Evolutionary conservation across 2,797 vertebrate species (phyloP).

Genomic region (Eleutherodactylus coqui): DNA sequence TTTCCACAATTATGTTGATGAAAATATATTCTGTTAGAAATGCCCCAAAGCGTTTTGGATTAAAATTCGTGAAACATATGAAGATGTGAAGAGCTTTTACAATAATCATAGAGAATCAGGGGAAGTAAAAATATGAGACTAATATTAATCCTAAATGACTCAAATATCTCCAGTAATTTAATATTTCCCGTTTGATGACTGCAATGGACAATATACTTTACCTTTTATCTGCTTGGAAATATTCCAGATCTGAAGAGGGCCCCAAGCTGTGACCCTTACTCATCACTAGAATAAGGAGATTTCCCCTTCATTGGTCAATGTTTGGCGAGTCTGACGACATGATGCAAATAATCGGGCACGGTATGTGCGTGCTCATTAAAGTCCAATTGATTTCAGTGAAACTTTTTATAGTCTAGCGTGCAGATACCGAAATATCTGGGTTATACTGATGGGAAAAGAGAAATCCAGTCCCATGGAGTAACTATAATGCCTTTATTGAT

Average conservation of each 20-base stretch:
- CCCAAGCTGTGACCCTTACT: neutral
- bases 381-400: neutral
- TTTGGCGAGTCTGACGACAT: neutral
- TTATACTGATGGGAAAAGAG: too few species aligned
- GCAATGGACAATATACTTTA: neutral
- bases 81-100: neutral
- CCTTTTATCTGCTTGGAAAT: neutral
- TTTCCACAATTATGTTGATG: constrained; percentile 1
- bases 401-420: neutral
- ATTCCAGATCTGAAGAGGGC: neutral
- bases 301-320: neutral
- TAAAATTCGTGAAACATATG: neutral
- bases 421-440: neutral
- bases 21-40: neutral
- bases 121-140: neutral
- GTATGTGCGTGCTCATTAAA: neutral
- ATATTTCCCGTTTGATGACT: neutral
- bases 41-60: neutral
- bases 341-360: neutral
- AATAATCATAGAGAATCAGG: neutral
- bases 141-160: neutral
- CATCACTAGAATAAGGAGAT: neutral
- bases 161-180: constrained; percentile 7
- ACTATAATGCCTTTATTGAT: too few species aligned
- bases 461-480: too few species aligned